Evolutionary conservation across 2,113 vertebrate species (phyloP), one percentile per base, ranked within the genome.

Genomic region (Psittacara wagleri): DNA sequence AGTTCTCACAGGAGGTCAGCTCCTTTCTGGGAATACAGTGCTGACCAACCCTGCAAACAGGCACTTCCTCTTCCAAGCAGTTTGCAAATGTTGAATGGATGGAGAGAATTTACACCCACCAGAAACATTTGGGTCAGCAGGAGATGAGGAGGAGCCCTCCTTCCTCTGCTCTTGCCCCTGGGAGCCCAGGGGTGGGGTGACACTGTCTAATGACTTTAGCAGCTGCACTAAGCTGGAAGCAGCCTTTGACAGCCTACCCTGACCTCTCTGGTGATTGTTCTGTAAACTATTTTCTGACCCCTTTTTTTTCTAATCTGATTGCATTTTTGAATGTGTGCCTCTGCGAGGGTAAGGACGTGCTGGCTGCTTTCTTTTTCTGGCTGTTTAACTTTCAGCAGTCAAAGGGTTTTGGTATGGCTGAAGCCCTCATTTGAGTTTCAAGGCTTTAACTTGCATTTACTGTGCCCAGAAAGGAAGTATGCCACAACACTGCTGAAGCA

Each of bases 161-260:
- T 85, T 94, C 79, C 86, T 96, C 78, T 94, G 46, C 49, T 29
- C 8, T 67, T 64, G 75, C 82, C 63, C 73, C 24, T 76, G 82
- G 80, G 91, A 93, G 39, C 64, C 66, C 28, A 77, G 61, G 92
- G 95, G 95, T 95, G 91, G 86, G 78, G 74, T 94, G 86, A 86
- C 68, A 70, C 41, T 88, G 29, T 81, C 61, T 94, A 92, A 95
- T 91, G 86, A 62, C 76, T 97, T 83, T 41, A 96, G 64, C 88
- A 95, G 91, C 90, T 96, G 86, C 52, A 75, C 23, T 75, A 79
- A 82, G 83, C 84, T 90, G 75, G 91, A 92, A 83, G 87, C 73
- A 85, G 83, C 69, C 62, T 48, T 41, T 80, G n/a, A 86, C 90
- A 90, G 68, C 25, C 88, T 92, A 70, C 35, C 12, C 74, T 84